Conservation (phyloP, 2,797 vertebrate species). For the Alauda arvensis region DNA sequence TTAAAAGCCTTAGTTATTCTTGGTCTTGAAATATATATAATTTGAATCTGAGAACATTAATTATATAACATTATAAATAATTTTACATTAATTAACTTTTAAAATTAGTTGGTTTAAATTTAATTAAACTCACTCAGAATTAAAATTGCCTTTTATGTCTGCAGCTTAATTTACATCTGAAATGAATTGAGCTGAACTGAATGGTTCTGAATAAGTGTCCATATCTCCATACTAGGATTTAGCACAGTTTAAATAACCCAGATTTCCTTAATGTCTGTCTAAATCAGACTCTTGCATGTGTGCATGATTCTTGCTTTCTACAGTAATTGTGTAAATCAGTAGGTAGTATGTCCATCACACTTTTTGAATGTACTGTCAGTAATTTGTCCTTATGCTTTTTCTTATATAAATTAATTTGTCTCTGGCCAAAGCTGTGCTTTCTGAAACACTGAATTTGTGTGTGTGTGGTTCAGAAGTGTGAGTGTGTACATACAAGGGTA, state of each 20-base stretch:
- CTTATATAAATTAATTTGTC: neutral
- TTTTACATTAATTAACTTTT: conserved; percentile 7
- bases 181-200: neutral
- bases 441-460: neutral
- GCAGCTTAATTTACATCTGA: neutral
- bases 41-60: neutral
- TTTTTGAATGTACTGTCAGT: neutral
- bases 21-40: neutral
- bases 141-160: conserved; percentile 11
- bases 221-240: neutral
- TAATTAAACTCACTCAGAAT: conserved; percentile 32
- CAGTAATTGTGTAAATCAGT: neutral
- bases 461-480: neutral
- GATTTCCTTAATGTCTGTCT: neutral
- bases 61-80: neutral
- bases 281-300: neutral
- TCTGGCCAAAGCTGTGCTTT: neutral
- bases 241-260: neutral
- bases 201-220: neutral
- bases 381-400: neutral
- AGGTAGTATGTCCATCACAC: neutral
- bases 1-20: neutral
- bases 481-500: neutral
- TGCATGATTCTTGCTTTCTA: neutral
- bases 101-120: conserved; percentile 8